Conservation (phyloP, 2,113 vertebrate genomes). For the Chloebia gouldiae region DNA sequence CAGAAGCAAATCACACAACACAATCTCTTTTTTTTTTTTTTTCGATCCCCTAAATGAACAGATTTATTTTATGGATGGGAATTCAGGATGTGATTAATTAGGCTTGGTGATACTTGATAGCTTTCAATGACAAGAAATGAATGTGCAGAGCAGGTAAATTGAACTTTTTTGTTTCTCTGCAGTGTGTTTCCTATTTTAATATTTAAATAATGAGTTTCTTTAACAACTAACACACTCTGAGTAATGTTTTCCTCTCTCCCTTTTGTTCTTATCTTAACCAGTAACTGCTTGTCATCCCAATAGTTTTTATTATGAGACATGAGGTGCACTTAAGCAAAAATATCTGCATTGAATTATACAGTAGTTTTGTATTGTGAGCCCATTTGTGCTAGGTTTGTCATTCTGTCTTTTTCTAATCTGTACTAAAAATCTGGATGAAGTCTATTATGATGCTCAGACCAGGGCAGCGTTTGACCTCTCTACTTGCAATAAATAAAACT, state of each 20-base stretch:
- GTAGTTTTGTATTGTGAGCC: not conserved
- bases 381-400: not conserved
- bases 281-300: not conserved
- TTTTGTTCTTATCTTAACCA: not conserved
- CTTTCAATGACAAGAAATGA: not conserved
- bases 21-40: not conserved
- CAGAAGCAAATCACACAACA: not conserved
- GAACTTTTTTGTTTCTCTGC: not conserved
- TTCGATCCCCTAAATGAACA: not conserved
- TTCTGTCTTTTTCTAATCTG: not conserved
- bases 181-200: constrained; percentile 3
- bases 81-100: not conserved
- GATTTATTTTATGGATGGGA: not conserved
- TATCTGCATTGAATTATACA: not conserved
- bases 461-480: not conserved
- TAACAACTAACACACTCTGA: constrained; percentile 1
- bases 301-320: not conserved
- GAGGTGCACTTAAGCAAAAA: not conserved
- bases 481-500: not conserved
- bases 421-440: not conserved
- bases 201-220: constrained; percentile 1
- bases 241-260: not conserved
- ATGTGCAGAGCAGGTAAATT: not conserved
- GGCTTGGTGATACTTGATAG: not conserved
- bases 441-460: not conserved